Evolutionary conservation across 1,140 invertebrate species (phyloP).

Genomic region (Teleopsis dalmanni): DNA sequence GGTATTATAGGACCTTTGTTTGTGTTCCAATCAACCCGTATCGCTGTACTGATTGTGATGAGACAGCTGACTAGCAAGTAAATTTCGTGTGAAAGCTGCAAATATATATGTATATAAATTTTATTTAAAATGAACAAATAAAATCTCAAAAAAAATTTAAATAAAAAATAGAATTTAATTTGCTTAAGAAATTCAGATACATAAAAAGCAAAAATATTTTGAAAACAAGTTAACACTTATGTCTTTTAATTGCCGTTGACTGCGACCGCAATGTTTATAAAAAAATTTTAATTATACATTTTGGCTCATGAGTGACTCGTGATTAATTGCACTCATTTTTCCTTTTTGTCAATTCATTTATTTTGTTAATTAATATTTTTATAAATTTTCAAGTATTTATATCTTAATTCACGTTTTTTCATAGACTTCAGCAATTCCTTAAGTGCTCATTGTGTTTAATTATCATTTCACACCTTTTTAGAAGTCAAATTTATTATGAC

Average conservation of each 20-base stretch:
- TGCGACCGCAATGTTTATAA: background rate
- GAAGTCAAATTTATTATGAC: too few species aligned
- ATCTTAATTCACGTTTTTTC: too few species aligned
- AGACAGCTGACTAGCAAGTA: slow-evolving; percentile 32
- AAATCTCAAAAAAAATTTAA: background rate
- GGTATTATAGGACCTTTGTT: slow-evolving; percentile 51
- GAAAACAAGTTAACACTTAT: background rate
- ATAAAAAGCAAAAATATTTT: background rate
- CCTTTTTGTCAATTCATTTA: too few species aligned
- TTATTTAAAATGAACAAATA: background rate
- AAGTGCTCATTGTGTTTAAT: too few species aligned
- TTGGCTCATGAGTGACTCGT: too few species aligned
- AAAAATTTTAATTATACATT: background rate
- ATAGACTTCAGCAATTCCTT: too few species aligned
- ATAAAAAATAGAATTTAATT: background rate
- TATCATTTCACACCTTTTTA: too few species aligned
- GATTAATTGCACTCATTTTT: too few species aligned
- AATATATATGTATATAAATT: background rate
- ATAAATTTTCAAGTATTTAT: too few species aligned
- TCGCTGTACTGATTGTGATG: slow-evolving; percentile 23
- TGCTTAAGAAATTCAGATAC: background rate
- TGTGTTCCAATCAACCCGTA: slow-evolving; percentile 46
- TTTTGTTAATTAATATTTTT: too few species aligned
- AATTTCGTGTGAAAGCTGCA: slow-evolving; percentile 6
- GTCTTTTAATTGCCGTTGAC: background rate